Conservation (phyloP, 2,888 invertebrate genomes). For the Actias luna region DNA sequence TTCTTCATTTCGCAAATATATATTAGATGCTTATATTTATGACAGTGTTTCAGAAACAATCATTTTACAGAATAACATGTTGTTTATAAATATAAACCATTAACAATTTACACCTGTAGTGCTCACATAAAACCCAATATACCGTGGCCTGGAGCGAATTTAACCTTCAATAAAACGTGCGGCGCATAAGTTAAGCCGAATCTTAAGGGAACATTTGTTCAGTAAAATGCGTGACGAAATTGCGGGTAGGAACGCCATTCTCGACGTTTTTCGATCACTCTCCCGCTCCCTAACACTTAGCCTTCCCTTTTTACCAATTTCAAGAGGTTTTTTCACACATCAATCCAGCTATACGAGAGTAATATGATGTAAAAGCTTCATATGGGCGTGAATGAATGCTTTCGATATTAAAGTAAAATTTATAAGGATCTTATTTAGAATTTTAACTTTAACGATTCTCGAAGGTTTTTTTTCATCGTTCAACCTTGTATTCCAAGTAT, state of each 20-base stretch:
- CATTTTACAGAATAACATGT: background rate
- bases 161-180: slow-evolving; percentile 76
- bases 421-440: slow-evolving; percentile 21
- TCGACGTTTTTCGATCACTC: slow-evolving; percentile 73
- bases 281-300: slow-evolving; percentile 71
- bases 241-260: slow-evolving; percentile 59
- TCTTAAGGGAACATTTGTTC: slow-evolving; percentile 78
- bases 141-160: slow-evolving; percentile 49
- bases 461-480: background rate
- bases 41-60: background rate
- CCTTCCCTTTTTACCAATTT: slow-evolving; percentile 80
- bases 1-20: too few relatives aligned
- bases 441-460: background rate
- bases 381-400: slow-evolving; percentile 42
- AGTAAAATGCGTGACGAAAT: slow-evolving; percentile 78
- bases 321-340: slow-evolving; percentile 76
- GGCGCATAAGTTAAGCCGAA: slow-evolving; percentile 71
- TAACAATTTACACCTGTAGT: slow-evolving; percentile 56
- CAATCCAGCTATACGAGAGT: slow-evolving; percentile 72
- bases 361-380: slow-evolving; percentile 70
- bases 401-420: slow-evolving; percentile 41
- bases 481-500: background rate
- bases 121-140: slow-evolving; percentile 55
- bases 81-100: slow-evolving; percentile 32
- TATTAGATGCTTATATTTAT: too few relatives aligned